Evolutionary conservation across 2,113 vertebrate genomes (phyloP), one percentile per base, ranked within the genome.

Genomic region (Catagonus wagneri): DNA sequence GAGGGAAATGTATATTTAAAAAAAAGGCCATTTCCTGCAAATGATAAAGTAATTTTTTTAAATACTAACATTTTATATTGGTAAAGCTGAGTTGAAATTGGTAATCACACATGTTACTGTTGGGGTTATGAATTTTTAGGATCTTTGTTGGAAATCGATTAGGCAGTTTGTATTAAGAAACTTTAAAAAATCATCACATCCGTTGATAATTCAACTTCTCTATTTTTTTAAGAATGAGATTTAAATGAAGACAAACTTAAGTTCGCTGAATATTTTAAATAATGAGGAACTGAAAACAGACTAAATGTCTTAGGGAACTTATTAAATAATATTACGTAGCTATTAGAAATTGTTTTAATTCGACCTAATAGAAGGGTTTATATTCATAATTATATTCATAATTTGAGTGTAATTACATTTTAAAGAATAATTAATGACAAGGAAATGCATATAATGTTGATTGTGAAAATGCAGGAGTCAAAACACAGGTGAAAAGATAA

Each of bases 311-410:
- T 13, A 58, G 16, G 25, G 17, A 39, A 75, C 23, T 32, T 25
- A 68, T 25, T 60, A 66, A 78, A 89, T 56, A 74, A 63, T 32
- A 61, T 25, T 72, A 72, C 0, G 0, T 6, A 87, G 23, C 25
- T 60, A 83, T 63, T 90, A 65, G 29, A 90, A 96, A 71, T 60
- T n/a, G 7, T 85, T 76, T 78, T 87, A 89, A 80, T 75, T 36
- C 58, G 54, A 27, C 12, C 0, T 13, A 84, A 88, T 16, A 76
- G 19, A 58, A 60, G 14, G 8, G 17, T 56, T 97, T 91, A 25
- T 80, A n/a, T 29, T 56, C 16, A 68, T 60, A 90, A 68, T 97
- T 91, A 25, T 80, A n/a, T 29, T 56, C 16, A 68, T 60, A 90
- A 68, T 88, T 69, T 94, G 44, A 71, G 7, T 68, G 72, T 75